Base-by-base conservation (phyloP, 1,140 invertebrate genomes). In the Drosophila quadrilineata region DNA sequence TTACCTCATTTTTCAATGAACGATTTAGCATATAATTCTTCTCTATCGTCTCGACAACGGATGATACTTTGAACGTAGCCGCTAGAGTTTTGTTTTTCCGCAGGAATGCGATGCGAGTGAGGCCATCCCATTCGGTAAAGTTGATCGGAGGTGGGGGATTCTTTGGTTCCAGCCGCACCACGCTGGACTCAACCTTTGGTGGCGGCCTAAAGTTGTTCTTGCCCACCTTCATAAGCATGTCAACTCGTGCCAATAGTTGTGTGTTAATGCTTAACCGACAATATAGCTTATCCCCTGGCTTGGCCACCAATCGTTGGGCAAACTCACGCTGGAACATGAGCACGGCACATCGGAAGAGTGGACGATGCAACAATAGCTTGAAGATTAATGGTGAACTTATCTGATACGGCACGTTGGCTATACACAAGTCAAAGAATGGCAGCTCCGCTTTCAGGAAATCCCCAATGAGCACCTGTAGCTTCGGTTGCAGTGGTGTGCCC, bases 311-410 rank as follows among this genome's bases (percentile, higher is more conserved):
- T 89, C 99, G 92, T 85, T 99, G 95, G 9, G 98, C 98, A 93
- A 99, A 99, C 92, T 99, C 99, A 89, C 96, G 93, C 92, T 99
- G 99, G 89, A 99, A 99, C 98, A 99, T 99, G 2, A 99, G 91
- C 2, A 99, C 93, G 12, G 99, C 98, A 93, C 97, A 99, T 74
- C 98, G 94, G 87, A 95, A 96, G 69, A 94, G 92, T 36, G 94
- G 93, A 9, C 95, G 93, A 89, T 99, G 98, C n/a, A 98, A 91
- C 8, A 99, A 91, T 35, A 99, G 90, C 91, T 99, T 99, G 85
- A 99, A 99, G 1, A 99, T 95, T 79, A 99, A 93, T 1, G 98
- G 98, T 1, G 98, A 99, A 71, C 98, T 99, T 74, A 99, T 99
- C 92, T 98, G 97, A 90, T 99, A 99, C 0, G 98, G 98, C 17